These are phyloP conservation scores for Pseudorhiza aurosa DNA, from an alignment of 30 jellyfish, hydroid and myxozoan genomes.

Conservation along the genomic window DNA sequence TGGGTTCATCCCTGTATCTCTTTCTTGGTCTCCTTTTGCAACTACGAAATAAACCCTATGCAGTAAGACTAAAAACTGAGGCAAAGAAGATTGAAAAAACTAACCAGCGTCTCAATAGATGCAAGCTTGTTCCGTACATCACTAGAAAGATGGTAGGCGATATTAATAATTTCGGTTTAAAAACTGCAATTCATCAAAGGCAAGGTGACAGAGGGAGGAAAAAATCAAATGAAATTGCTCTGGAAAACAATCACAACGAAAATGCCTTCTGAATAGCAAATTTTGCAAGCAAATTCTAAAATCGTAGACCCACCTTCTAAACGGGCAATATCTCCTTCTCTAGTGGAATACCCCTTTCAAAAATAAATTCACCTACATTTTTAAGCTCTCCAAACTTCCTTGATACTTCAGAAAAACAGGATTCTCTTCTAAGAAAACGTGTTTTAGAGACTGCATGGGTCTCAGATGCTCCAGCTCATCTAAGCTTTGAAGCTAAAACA, in stretches of 20 bases:
- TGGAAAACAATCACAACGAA: no score
- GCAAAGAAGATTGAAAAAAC: neutral
- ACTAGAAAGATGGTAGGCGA: no score
- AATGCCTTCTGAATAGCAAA: no score
- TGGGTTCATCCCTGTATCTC: no score
- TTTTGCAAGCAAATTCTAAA: neutral
- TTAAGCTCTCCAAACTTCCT: slow-evolving; percentile 19
- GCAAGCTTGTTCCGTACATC: slow-evolving; percentile 51
- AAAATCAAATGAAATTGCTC: no score
- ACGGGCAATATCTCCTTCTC: neutral
- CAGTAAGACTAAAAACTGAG: no score
- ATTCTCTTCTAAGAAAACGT: slow-evolving; percentile 30
- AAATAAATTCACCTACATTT: slow-evolving; percentile 27
- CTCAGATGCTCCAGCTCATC: slow-evolving; percentile 41
- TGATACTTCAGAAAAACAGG: slow-evolving; percentile 47
- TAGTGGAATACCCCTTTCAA: no score
- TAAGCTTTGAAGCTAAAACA: slow-evolving; percentile 37
- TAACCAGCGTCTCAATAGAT: slow-evolving; percentile 32
- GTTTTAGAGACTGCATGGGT: slow-evolving; percentile 34
- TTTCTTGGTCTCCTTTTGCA: no score
- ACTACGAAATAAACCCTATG: no score
- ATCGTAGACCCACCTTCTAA: neutral
- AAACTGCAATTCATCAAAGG: no score
- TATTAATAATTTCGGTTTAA: no score
- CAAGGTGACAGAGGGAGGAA: no score